phyloP scores from a whole-genome alignment of 2,888 invertebrate species.

The Tetanocera ferruginea region DNA sequence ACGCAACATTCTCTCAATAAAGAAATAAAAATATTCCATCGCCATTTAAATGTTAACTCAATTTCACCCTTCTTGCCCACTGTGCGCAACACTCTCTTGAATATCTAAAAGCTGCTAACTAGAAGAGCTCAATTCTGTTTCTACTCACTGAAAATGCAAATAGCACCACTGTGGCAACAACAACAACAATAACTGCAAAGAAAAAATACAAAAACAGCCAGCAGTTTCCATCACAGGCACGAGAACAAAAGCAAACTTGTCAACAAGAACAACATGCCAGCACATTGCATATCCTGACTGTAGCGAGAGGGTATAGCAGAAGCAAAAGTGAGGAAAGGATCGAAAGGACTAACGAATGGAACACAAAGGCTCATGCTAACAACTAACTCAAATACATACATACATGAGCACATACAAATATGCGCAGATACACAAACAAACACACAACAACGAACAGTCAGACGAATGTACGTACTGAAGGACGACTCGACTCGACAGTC shows the following conservation, averaged over 20 bases:
- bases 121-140: too few species aligned
- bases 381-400: conserved; percentile 8
- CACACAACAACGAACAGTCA: background rate
- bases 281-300: background rate
- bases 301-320: background rate
- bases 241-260: conserved; percentile 10
- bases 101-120: too few species aligned
- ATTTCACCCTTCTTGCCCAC: too few species aligned
- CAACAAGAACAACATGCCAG: conserved; percentile 20
- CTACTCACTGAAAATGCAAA: background rate
- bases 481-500: background rate
- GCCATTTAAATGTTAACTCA: too few species aligned
- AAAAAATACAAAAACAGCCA: background rate
- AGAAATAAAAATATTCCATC: too few species aligned
- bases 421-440: background rate
- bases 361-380: background rate
- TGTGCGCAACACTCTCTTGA: too few species aligned
- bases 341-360: background rate
- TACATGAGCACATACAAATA: background rate
- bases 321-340: background rate
- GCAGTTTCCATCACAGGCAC: background rate
- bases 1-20: too few species aligned
- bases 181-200: background rate
- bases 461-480: background rate
- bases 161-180: background rate